Evolutionary conservation across 2,113 vertebrate species (phyloP).

Genomic region (Trematocara marginatum): DNA sequence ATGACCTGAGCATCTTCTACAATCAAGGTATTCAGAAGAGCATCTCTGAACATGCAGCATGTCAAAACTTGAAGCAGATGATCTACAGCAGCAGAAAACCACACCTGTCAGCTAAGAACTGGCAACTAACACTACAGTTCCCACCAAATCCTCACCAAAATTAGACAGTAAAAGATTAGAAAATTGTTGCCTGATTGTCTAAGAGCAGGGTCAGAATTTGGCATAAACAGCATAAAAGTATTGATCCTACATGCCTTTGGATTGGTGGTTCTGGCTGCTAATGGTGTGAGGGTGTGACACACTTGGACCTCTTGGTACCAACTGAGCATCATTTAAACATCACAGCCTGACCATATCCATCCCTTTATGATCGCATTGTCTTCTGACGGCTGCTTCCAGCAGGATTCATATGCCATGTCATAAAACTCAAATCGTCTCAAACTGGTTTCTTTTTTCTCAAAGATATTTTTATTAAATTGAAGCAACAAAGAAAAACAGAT

Average conservation of each 20-base stretch:
- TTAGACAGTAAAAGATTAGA: background rate
- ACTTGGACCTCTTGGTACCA: background rate
- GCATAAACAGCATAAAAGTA: fast-evolving
- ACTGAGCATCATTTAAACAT: background rate
- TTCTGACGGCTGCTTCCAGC: background rate
- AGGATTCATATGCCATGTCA: background rate
- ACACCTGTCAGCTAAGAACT: background rate
- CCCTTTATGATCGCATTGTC: background rate
- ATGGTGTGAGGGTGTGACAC: background rate
- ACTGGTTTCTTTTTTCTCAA: background rate
- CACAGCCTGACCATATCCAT: background rate
- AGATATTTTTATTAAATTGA: background rate
- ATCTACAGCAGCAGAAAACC: background rate
- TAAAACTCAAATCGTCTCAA: background rate
- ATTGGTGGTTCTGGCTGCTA: fast-evolving
- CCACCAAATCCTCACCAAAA: background rate
- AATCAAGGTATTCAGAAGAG: background rate
- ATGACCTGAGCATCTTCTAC: background rate
- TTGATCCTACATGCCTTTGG: background rate
- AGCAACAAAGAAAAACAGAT: background rate
- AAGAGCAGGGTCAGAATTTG: background rate
- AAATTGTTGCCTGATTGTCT: background rate
- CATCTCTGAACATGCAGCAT: background rate
- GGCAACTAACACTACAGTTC: background rate
- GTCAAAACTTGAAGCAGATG: background rate